phyloP scores from a whole-genome alignment of 2,888 invertebrate genomes.

The Podotricha telesiphe region DNA sequence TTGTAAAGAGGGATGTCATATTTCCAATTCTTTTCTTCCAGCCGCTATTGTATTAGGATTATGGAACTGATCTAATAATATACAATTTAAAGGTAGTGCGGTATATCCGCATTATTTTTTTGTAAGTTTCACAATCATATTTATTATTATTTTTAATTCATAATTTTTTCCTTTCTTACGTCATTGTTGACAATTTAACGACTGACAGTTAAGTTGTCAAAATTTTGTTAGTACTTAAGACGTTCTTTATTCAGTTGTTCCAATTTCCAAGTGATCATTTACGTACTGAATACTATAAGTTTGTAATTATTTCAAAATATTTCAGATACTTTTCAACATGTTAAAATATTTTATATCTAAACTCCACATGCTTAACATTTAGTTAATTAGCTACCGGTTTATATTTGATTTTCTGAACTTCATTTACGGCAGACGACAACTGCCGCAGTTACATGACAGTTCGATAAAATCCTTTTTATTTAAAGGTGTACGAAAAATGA shows the following conservation, averaged over 20 bases:
- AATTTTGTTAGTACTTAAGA: not conserved
- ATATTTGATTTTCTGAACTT: conserved; percentile 12
- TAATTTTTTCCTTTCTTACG: conserved; percentile 4
- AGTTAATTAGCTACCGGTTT: not conserved
- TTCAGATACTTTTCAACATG: not conserved
- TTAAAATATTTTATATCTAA: not conserved
- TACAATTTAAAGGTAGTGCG: not conserved
- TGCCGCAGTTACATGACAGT: conserved; percentile 31
- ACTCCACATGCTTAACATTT: not conserved
- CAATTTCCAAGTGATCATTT: not conserved
- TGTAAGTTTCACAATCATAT: conserved; percentile 2
- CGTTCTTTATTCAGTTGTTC: not conserved
- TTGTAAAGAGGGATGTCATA: conserved; percentile 41
- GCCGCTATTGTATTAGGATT: not conserved
- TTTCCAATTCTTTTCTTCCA: not conserved
- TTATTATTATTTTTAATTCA: not conserved
- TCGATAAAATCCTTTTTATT: conserved; percentile 30
- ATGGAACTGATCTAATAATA: not conserved
- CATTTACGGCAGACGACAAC: not conserved
- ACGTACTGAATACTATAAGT: not conserved
- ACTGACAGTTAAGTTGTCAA: not conserved
- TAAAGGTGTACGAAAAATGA: conserved; percentile 12
- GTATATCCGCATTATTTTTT: not conserved
- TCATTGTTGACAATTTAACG: conserved; percentile 9
- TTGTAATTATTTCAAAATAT: not conserved